phyloP scores from a whole-genome alignment of 2,888 invertebrate species.

The Caenorhabditis sp. region DNA sequence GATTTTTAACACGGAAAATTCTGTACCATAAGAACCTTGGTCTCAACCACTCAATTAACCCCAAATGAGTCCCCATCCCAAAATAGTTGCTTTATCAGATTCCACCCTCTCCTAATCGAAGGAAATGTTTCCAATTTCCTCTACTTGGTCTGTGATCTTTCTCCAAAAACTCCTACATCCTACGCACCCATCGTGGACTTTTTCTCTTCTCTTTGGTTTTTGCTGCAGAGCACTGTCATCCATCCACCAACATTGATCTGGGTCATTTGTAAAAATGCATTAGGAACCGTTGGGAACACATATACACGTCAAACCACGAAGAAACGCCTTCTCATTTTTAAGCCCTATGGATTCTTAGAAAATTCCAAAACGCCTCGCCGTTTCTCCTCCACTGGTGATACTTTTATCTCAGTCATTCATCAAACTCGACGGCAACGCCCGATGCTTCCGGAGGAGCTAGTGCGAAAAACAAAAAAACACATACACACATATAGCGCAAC shows the following conservation, averaged over 20 bases:
- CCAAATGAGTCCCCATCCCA: too few relatives aligned
- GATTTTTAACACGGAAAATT: too few relatives aligned
- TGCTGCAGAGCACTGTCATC: constrained; percentile 16
- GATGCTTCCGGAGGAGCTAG: constrained; percentile 35
- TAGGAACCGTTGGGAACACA: constrained; percentile 27
- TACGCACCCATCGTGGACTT: constrained; percentile 5
- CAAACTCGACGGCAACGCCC: constrained; percentile 39
- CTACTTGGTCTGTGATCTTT: constrained; percentile 4
- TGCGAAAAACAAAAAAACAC: constrained; percentile 37
- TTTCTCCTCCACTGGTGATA: constrained; percentile 8
- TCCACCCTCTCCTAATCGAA: background rate
- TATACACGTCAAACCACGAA: constrained; percentile 36
- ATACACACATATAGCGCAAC: constrained; percentile 20
- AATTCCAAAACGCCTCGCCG: constrained; percentile 13
- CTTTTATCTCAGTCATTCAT: constrained; percentile 53
- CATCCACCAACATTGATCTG: constrained; percentile 14
- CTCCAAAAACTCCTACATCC: background rate
- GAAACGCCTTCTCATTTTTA: constrained; percentile 11
- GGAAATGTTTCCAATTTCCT: constrained; percentile 15
- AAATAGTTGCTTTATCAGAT: background rate
- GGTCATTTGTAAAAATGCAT: constrained; percentile 31
- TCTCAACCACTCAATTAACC: too few relatives aligned
- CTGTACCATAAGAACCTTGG: too few relatives aligned
- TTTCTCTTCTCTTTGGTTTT: background rate
- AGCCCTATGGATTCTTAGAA: constrained; percentile 36